Evolutionary conservation across 1,140 invertebrate genomes (phyloP), one percentile per base, ranked within the genome.

Genomic region (Wiebesia pumilae): DNA sequence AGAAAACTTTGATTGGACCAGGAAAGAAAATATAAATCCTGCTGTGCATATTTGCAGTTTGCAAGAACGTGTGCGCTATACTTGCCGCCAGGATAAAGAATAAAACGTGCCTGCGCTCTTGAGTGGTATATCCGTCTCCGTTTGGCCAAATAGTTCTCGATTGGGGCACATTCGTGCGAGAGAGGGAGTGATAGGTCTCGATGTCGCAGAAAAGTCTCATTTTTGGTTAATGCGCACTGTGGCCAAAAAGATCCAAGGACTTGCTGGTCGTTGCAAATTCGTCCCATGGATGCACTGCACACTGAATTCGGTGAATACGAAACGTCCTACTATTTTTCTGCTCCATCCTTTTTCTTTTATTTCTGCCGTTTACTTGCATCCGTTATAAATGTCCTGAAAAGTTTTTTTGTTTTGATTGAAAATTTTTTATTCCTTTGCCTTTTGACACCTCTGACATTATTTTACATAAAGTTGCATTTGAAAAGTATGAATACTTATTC

Each of bases 51-150:
- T n/a, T 54, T 54, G 19, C 14, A 35, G 79, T 65, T 24, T 43
- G 12, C n/a, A 30, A n/a, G 19, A 21, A n/a, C 40, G 54, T 51
- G 54, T 27, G 9, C 3, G 19, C 30, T 33, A 33, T 33, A 14
- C 43, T 82, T 47, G 80, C 65, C 81, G 82, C 82, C 71, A 58
- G 33, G 62, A 54, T 71, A 83, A 83, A 83, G 51, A 75, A 83
- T 51, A 75, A 83, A 83, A 75, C 82, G 82, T 83, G 82, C 82
- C 51, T 83, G 82, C 82, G 82, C 82, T 54, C 47, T 79, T n/a
- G 73, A 27, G 43, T 16, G 14, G 3, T 24, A 30, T 14, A 6
- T 58, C 77, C 47, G n/a, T 65, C 54, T 80, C 78, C 40, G 14
- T 65, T 65, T 33, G 30, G 24, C 1, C 71, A n/a, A 27, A 27